A percentile compares a stretch with the other conserved stretches of the same genome.
phyloP scores from a whole-genome alignment of 92 coral and sea anemone genomes.

The Siderastrea radians region DNA sequence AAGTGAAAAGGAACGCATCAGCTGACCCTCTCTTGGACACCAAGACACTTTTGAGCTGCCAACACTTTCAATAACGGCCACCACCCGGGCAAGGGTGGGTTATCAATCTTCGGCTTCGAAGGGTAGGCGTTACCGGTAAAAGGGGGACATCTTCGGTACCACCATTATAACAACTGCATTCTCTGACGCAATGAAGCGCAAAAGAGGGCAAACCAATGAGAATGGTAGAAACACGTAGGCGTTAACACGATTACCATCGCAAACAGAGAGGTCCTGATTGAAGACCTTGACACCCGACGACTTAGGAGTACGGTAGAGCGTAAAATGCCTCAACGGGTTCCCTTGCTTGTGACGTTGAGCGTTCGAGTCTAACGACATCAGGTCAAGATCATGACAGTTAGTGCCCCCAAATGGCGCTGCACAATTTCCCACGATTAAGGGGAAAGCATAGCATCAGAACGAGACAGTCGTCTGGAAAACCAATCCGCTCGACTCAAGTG shows the following conservation, averaged over 20 bases:
- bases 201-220: constrained; percentile 45
- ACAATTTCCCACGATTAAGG: constrained; percentile 28
- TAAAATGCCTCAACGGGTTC: constrained; percentile 42
- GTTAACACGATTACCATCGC: constrained; percentile 44
- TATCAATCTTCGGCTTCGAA: too few relatives aligned
- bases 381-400: constrained; percentile 60
- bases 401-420: constrained; percentile 54
- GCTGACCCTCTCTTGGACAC: constrained; percentile 13
- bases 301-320: constrained; percentile 36
- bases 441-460: constrained; percentile 40
- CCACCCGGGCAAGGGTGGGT: constrained; percentile 48
- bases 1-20: constrained; percentile 45
- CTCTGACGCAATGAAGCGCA: constrained; percentile 30
- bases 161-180: constrained; percentile 39
- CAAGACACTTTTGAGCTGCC: constrained; percentile 17
- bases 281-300: constrained; percentile 50
- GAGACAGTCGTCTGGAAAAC: constrained; percentile 62
- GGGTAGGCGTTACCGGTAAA: too few relatives aligned
- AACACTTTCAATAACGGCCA: constrained; percentile 40
- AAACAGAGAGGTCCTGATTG: constrained; percentile 42
- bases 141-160: constrained; percentile 20
- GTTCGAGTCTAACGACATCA: constrained; percentile 66
- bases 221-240: constrained; percentile 63
- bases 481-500: constrained; percentile 54
- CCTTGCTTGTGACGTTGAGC: constrained; percentile 42